Base-by-base conservation (phyloP, 2,797 vertebrate genomes). In the Lutjanus campechanus region DNA sequence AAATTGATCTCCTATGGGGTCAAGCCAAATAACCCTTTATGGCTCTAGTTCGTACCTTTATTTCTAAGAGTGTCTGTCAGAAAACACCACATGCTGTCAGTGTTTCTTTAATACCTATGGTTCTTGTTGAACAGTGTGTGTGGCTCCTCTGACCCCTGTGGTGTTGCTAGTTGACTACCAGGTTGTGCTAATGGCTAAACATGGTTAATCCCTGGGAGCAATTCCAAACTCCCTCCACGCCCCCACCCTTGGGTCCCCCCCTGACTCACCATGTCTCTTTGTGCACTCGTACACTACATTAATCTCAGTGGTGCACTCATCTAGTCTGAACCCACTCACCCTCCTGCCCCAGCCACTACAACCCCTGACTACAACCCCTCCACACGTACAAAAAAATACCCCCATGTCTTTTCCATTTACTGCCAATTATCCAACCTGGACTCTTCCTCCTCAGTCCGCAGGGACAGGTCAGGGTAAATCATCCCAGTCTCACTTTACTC, bases 121-220 rank as follows among this genome's bases (percentile, higher is more conserved):
- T 58, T 50, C 20, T 50, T 65, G 44, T 68, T 71, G 36, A 69
- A 75, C 36, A 17, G 46, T 69, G 49, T 70, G 54, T 82, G 59
- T 82, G 68, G 13, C 63, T 53, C 40, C 41, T 25, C 11, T 67
- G 78, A 75, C 72, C 79, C 79, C 78, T 60, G 77, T 63, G 49
- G 82, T 40, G 69, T 25, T 79, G 65, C 72, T 69, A 46, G 77
- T 74, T 61, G 29, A 73, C 69, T 76, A 76, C 71, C 73, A 85
- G 63, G 72, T 76, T 83, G 79, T 83, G 71, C 72, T 79, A 79
- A 77, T 79, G 83, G 76, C 62, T 74, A 46, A 84, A 82, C 85
- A 85, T 15, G 12, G 10, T 85, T 90, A 91, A 92, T 92, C 89
- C 73, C 80, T 76, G 72, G 43, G 75, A 77, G 73, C 78, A 67